A percentile compares a stretch with the other conserved stretches of the same genome.
These are phyloP conservation scores for Muschampia plurimacula DNA, from an alignment of 2,888 invertebrate species.

Conservation along the genomic window DNA sequence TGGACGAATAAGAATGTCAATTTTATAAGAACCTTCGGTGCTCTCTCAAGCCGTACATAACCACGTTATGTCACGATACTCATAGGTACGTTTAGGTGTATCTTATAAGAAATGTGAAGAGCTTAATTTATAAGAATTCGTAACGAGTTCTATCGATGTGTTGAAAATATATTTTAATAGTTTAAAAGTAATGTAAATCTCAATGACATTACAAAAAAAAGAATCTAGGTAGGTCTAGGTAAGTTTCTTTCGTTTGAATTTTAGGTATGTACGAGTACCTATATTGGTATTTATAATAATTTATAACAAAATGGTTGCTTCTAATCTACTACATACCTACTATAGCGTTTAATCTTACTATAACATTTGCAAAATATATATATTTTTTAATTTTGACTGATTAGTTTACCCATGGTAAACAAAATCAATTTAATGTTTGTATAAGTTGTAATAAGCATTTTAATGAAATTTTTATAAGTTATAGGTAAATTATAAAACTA, in stretches of 20 bases:
- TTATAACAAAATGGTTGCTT: no score
- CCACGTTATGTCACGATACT: slow-evolving; percentile 44
- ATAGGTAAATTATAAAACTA: no score
- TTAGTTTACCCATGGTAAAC: no score
- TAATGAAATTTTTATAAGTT: no score
- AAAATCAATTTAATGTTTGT: no score
- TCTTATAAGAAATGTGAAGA: slow-evolving; percentile 38
- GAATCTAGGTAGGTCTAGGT: background rate
- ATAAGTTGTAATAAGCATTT: no score
- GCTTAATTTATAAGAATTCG: slow-evolving; percentile 44
- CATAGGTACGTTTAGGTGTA: slow-evolving; percentile 42
- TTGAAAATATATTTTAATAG: background rate
- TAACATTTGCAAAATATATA: no score
- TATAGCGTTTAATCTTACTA: no score
- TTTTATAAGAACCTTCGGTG: slow-evolving; percentile 45
- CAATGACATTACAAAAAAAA: background rate
- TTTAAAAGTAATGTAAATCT: background rate
- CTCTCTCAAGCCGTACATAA: slow-evolving; percentile 46
- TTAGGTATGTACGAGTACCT: no score
- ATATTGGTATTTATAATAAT: no score
- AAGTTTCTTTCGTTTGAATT: background rate
- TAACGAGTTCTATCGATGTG: slow-evolving; percentile 42
- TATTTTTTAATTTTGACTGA: no score
- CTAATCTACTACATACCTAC: no score
- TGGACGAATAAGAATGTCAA: slow-evolving; percentile 46